These are phyloP conservation scores for Calephelis nemesis DNA, from an alignment of 1,140 invertebrate genomes.

Conservation along the genomic window DNA sequence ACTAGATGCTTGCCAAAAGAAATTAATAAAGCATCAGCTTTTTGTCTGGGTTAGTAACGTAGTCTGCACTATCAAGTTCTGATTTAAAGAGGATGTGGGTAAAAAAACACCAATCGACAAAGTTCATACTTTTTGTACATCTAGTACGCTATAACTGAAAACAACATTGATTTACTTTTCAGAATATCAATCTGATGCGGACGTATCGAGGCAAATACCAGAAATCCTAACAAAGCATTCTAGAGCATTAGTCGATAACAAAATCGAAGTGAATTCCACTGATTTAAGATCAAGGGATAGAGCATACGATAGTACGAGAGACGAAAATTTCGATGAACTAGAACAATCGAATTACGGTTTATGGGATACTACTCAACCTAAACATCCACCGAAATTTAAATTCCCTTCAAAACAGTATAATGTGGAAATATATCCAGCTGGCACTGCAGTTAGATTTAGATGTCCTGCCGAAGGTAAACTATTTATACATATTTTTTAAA, in stretches of 20 bases:
- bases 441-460: slow-evolving; percentile 67
- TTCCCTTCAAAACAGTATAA: slow-evolving; percentile 65
- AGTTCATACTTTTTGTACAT: too few species aligned
- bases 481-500: not conserved
- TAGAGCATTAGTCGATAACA: slow-evolving; percentile 52
- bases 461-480: slow-evolving; percentile 70
- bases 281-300: slow-evolving; percentile 43
- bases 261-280: slow-evolving; percentile 57
- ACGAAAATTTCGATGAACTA: slow-evolving; percentile 65
- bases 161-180: slow-evolving; percentile 19
- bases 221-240: slow-evolving; percentile 55
- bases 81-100: too few species aligned
- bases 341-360: slow-evolving; percentile 60
- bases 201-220: slow-evolving; percentile 44
- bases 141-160: too few species aligned
- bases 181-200: slow-evolving; percentile 72
- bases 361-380: slow-evolving; percentile 56
- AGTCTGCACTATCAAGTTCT: too few species aligned
- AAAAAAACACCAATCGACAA: too few species aligned
- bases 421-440: slow-evolving; percentile 72
- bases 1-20: too few species aligned
- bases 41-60: too few species aligned
- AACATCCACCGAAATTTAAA: slow-evolving; percentile 67
- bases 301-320: slow-evolving; percentile 52
- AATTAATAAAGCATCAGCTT: too few species aligned